Evolutionary conservation across 2,113 vertebrate genomes (phyloP), one percentile per base, ranked within the genome.

Genomic region (Chrysochloris asiatica): DNA sequence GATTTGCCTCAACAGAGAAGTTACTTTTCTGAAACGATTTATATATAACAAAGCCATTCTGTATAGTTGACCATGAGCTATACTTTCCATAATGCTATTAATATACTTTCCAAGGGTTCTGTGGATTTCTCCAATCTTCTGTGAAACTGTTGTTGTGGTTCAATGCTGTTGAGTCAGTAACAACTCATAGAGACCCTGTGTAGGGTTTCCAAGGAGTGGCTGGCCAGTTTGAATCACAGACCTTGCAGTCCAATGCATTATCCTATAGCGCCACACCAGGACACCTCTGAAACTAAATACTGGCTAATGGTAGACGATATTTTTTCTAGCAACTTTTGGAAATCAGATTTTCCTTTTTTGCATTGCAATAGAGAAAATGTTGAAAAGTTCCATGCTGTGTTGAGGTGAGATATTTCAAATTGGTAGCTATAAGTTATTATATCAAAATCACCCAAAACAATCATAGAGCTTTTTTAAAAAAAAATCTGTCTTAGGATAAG

Each of bases 341-440:
- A 63, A 89, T 92, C 41, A 54, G 16, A 73, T 77, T 65, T 73
- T 67, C 47, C 43, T 91, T 10, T 82, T 71, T 24, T 84, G n/a
- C 2, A 56, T 56, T 56, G 24, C 19, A 56, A 56, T 12, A 56
- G 24, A 52, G 13, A 52, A 92, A 93, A 86, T 92, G 83, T 76
- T 86, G 36, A 84, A 43, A 80, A 59, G 75, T 30, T 54, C 14
- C 54, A 65, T 50, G 24, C 73, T 69, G n/a, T 71, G 54, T 82
- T 76, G 21, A 82, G 0, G 12, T 82, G 36, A 63, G 16, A 36
- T 50, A 69, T 52, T 26, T 24, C 28, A 91, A 80, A 8, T 11
- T 65, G 36, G 41, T 59, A 50, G 24, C 21, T 45, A 12, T 47
- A 14, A 43, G 89, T 89, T 82, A 78, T 17, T 59, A 89, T 43